Evolutionary conservation across 2,888 invertebrate genomes (phyloP).

Genomic region (Cephus sareptanus): DNA sequence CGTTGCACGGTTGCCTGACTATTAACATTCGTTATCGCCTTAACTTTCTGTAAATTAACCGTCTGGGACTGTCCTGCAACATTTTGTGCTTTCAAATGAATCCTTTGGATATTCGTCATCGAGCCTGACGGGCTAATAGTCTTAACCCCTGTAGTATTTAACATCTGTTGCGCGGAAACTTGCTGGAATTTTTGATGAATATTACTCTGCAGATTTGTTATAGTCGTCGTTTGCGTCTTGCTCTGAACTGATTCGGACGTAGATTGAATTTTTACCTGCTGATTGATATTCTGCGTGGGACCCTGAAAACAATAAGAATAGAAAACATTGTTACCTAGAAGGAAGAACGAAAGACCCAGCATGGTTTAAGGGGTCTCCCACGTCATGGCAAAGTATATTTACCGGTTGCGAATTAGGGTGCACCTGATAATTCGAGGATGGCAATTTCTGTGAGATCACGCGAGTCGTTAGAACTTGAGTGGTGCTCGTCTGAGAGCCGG

Average conservation of each 20-base stretch:
- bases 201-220: slow-evolving; percentile 29
- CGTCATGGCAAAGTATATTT: slow-evolving; percentile 26
- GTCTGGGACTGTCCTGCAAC: slow-evolving; percentile 38
- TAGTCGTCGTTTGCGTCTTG: slow-evolving; percentile 24
- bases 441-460: slow-evolving; percentile 49
- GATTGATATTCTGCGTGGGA: slow-evolving; percentile 32
- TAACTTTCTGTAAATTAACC: slow-evolving; percentile 50
- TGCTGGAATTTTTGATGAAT: slow-evolving; percentile 43
- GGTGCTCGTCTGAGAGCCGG: slow-evolving; percentile 38
- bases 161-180: slow-evolving; percentile 31
- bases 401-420: slow-evolving; percentile 28
- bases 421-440: slow-evolving; percentile 31
- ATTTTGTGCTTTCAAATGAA: slow-evolving; percentile 46
- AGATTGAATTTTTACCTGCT: slow-evolving; percentile 34
- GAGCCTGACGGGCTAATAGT: slow-evolving; percentile 34
- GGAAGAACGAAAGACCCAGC: neutral
- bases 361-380: slow-evolving; percentile 6
- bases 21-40: slow-evolving; percentile 36
- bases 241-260: slow-evolving; percentile 25
- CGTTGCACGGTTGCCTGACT: slow-evolving; percentile 39
- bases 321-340: slow-evolving; percentile 9
- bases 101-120: slow-evolving; percentile 48
- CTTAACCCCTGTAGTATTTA: slow-evolving; percentile 36
- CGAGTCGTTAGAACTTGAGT: slow-evolving; percentile 46
- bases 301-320: slow-evolving; percentile 23